Evolutionary conservation across 2,113 vertebrate genomes (phyloP).

Genomic region (Urocolius indicus): DNA sequence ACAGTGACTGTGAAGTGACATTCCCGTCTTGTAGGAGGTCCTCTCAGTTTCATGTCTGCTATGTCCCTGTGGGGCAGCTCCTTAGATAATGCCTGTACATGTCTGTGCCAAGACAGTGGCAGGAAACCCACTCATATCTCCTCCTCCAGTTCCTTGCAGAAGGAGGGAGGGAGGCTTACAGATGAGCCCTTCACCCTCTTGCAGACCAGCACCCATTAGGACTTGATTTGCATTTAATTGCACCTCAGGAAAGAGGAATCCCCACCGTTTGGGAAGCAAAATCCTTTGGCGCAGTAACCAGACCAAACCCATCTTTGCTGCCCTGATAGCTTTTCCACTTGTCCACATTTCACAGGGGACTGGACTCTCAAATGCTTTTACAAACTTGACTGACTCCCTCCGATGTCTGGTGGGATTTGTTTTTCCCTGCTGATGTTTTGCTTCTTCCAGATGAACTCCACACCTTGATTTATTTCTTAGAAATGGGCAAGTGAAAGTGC

Average conservation of each 20-base stretch:
- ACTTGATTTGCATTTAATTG: neutral
- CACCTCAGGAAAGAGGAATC: neutral
- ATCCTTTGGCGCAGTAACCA: neutral
- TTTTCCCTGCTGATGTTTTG: neutral
- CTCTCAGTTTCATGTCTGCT: neutral
- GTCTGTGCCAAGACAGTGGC: neutral
- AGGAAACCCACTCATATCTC: neutral
- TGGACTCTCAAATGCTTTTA: neutral
- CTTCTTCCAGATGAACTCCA: neutral
- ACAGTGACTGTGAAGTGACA: neutral
- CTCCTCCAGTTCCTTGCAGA: neutral
- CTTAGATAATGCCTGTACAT: accelerated
- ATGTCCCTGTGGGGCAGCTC: neutral
- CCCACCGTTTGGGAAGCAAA: neutral
- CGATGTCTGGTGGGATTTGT: neutral
- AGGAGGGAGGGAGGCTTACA: neutral
- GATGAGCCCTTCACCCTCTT: accelerated
- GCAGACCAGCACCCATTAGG: neutral
- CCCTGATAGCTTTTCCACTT: slow-evolving; percentile 42
- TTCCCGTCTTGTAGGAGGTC: neutral
- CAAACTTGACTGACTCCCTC: neutral
- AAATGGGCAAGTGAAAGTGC: neutral
- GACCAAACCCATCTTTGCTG: slow-evolving; percentile 14
- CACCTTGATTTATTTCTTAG: neutral
- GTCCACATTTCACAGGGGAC: slow-evolving; percentile 30